Base-by-base conservation (phyloP, 2,888 invertebrate species). In the Macrophya alboannulata region DNA sequence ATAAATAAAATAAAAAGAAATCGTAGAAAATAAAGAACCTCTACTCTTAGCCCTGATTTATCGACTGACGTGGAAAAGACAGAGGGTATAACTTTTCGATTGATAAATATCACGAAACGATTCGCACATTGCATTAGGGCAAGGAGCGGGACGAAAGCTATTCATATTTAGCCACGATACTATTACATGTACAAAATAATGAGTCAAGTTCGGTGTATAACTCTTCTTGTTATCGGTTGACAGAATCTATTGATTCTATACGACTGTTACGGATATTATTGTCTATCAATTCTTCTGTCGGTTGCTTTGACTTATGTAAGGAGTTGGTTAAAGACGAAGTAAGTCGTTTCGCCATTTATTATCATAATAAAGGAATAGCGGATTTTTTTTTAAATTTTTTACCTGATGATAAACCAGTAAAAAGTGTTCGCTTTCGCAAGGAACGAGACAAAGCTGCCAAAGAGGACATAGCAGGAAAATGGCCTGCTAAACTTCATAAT, bases 51-150 rank as follows among this genome's bases (percentile, higher is more conserved):
- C 10, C 81, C 51, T 81, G 81, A 81, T 81, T 81, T 45, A 81
- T 81, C 40, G 59, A 81, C 40, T 25, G 21, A 62, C 76, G 76
- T 51, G 21, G 72, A 31, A 21, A 12, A 55, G 15, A 25, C 51
- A 51, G 77, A 37, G 77, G 17, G n/a, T 21, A 21, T 31, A 77
- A 51, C 37, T 77, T 55, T n/a, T 51, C 10, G 37, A 77, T 77
- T 77, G 77, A 59, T 62, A 51, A 81, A 81, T 62, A 62, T 81
- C 43, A 81, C 81, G 81, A 21, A 81, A 81, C 59, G 81, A 59
- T 81, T 51, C 81, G 62, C 15, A 43, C 81, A 62, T 59, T 37
- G 21, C 62, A 25, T 25, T 62, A 17, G 3, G 15, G 43, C 25
- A 76, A 76, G n/a, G 15, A 45, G 59, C 37, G 55, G n/a, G 4